Conservation (phyloP, 2,888 invertebrate genomes). For the Diarsia rubi region DNA sequence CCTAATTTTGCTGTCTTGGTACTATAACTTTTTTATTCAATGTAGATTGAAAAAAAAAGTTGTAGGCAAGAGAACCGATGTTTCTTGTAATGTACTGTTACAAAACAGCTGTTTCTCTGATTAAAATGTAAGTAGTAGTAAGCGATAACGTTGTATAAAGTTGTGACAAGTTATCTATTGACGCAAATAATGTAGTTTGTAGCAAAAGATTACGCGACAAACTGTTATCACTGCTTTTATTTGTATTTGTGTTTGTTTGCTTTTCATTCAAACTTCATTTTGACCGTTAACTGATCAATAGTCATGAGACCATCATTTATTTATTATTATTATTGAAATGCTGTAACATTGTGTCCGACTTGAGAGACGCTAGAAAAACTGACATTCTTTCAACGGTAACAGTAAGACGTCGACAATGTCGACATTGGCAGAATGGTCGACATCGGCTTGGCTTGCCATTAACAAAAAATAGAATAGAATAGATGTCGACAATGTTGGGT, state of each 20-base stretch:
- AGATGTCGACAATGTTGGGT: no score
- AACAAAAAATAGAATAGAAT: no score
- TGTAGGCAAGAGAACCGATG: neutral
- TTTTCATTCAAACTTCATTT: neutral
- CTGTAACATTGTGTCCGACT: neutral
- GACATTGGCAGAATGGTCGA: no score
- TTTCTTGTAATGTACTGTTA: neutral
- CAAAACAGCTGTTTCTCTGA: conserved; percentile 48
- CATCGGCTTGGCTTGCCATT: no score
- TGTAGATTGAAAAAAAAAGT: neutral
- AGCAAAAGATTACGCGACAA: conserved; percentile 11
- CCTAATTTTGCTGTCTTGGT: neutral
- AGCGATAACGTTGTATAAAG: conserved; percentile 5
- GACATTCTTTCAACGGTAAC: neutral
- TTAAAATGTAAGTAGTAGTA: neutral
- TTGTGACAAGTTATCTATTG: conserved; percentile 20
- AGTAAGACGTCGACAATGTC: neutral
- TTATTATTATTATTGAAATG: neutral
- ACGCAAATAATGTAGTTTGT: conserved; percentile 22
- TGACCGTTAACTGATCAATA: neutral
- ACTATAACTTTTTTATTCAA: no score
- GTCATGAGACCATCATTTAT: neutral
- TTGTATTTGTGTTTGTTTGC: neutral
- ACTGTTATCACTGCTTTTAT: neutral
- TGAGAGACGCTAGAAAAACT: neutral